A percentile compares a stretch with the other conserved stretches of the same genome.
Evolutionary conservation across 2,888 invertebrate species (phyloP).

Genomic region (Brenthis ino): DNA sequence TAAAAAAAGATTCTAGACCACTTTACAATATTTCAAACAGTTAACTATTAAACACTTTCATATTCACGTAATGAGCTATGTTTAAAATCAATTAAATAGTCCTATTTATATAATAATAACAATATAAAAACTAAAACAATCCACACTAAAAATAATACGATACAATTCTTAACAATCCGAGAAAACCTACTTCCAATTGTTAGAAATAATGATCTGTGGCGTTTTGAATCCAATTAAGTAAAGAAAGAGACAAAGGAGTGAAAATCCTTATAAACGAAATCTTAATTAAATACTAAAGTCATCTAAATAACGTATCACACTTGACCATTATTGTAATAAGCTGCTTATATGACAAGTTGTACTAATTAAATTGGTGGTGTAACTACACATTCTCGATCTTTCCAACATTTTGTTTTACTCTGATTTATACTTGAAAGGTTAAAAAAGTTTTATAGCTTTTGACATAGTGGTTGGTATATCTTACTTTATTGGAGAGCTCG

Average conservation of each 20-base stretch:
- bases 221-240: conserved; percentile 45
- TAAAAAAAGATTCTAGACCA: no score
- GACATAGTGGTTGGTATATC: no score
- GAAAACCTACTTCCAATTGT: conserved; percentile 13
- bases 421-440: no score
- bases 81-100: no score
- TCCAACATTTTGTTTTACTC: no score
- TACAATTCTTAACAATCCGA: conserved; percentile 7
- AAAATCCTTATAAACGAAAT: conserved; percentile 29
- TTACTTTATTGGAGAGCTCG: no score
- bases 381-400: no score
- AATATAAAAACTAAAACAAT: conserved; percentile 4
- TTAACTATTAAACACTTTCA: no score
- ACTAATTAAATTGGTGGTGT: no score
- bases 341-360: neutral
- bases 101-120: neutral
- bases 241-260: conserved; percentile 31
- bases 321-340: conserved; percentile 9
- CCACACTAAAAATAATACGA: conserved; percentile 6
- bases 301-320: conserved; percentile 8
- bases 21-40: no score
- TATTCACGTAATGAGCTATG: no score
- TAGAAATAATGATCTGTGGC: conserved; percentile 36
- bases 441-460: no score
- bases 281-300: conserved; percentile 25